Percentiles rank a stretch among this genome's conserved stretches.
Conservation (phyloP, 2,113 vertebrate species). For the Tursiops truncatus region DNA sequence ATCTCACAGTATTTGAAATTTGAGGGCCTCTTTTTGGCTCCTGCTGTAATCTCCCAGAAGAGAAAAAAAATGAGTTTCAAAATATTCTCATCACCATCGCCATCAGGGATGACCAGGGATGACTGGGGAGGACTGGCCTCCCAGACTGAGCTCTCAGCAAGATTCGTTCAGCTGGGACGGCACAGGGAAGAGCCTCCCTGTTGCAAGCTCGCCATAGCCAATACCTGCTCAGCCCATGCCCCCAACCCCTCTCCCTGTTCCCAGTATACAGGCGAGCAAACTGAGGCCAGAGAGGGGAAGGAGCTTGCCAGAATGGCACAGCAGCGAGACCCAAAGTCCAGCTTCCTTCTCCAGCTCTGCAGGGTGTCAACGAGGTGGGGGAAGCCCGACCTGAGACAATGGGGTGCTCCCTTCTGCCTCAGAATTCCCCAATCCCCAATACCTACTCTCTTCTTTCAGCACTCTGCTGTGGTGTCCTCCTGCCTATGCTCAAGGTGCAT, state of each 20-base stretch:
- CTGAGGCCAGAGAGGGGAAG: not conserved
- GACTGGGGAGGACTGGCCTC: not conserved
- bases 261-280: not conserved
- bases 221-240: not conserved
- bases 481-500: not conserved
- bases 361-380: not conserved
- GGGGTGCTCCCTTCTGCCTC: not conserved
- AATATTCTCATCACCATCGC: not conserved
- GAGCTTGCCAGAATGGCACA: not conserved
- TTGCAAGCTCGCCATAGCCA: not conserved
- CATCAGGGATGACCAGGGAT: not conserved
- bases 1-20: not conserved
- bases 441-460: not conserved
- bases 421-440: not conserved
- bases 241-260: not conserved
- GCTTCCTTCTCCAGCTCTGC: not conserved
- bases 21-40: not conserved
- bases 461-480: too few species aligned
- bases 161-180: not conserved
- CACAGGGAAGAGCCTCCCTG: too few species aligned
- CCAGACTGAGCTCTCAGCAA: accelerated
- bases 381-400: not conserved
- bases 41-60: not conserved
- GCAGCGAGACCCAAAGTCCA: not conserved
- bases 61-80: not conserved